Evolutionary conservation across 2,113 vertebrate genomes (phyloP).

Genomic region (Heterochromis multidens): DNA sequence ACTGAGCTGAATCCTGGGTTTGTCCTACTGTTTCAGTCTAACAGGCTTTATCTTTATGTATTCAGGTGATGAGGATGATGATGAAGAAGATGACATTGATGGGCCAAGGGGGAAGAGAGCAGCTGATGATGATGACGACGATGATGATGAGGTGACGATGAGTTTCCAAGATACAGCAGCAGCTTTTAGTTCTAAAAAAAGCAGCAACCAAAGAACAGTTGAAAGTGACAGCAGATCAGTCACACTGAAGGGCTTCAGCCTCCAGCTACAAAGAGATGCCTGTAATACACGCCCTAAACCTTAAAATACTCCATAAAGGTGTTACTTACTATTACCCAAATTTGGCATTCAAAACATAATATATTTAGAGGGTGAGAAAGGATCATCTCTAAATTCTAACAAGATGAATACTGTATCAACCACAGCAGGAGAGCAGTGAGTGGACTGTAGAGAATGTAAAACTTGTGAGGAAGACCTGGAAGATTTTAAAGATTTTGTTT

Average conservation of each 20-base stretch:
- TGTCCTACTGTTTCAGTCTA: neutral
- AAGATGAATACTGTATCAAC: neutral
- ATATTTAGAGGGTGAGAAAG: neutral
- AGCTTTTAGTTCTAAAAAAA: neutral
- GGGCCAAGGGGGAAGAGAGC: conserved; percentile 82
- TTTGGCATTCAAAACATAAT: neutral
- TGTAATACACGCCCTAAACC: neutral
- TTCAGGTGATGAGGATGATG: conserved; percentile 83
- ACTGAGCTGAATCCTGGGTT: neutral
- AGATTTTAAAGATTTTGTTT: too few relatives aligned
- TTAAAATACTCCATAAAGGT: accelerated
- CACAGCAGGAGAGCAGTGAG: neutral
- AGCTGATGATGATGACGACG: conserved; percentile 85
- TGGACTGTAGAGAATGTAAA: neutral
- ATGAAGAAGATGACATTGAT: conserved; percentile 86
- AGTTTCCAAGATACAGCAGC: neutral
- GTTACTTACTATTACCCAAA: neutral
- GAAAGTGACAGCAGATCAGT: neutral
- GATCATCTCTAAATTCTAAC: neutral
- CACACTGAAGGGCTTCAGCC: neutral
- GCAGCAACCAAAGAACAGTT: neutral
- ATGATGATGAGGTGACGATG: conserved; percentile 67
- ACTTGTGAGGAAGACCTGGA: neutral
- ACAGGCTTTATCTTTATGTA: neutral
- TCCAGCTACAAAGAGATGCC: neutral